phyloP scores from a whole-genome alignment of 2,888 invertebrate species.

The Drosophila anomelani region DNA sequence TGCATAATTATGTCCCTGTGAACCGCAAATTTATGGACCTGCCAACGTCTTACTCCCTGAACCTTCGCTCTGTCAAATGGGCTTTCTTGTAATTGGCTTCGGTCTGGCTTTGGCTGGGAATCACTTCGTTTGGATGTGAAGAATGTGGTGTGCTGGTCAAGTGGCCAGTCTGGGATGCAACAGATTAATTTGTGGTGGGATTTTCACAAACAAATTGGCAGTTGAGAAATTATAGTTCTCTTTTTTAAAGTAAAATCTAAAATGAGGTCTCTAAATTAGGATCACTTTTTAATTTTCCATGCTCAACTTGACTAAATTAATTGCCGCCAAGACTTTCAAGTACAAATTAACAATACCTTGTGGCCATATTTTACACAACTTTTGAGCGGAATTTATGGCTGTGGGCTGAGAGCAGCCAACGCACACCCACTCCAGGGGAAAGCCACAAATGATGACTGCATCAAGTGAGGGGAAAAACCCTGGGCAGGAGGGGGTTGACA shows the following conservation, averaged over 20 bases:
- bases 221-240: too few species aligned
- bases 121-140: neutral
- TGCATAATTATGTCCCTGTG: conserved; percentile 64
- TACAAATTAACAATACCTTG: conserved; percentile 12
- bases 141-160: conserved; percentile 23
- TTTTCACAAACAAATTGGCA: neutral
- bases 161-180: conserved; percentile 30
- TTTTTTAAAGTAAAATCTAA: too few species aligned
- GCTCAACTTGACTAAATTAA: neutral
- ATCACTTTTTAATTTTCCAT: neutral
- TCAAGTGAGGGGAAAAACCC: conserved; percentile 24
- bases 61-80: conserved; percentile 64
- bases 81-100: conserved; percentile 59
- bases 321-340: neutral
- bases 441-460: conserved; percentile 56
- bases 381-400: neutral
- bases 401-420: neutral
- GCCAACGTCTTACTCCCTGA: conserved; percentile 54
- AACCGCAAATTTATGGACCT: conserved; percentile 61
- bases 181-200: conserved; percentile 44
- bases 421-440: conserved; percentile 3
- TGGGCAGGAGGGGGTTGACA: conserved; percentile 15
- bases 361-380: conserved; percentile 15
- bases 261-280: too few species aligned
- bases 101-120: conserved; percentile 40